phyloP scores from a whole-genome alignment of 1,140 invertebrate species.

The Venturia canescens region DNA sequence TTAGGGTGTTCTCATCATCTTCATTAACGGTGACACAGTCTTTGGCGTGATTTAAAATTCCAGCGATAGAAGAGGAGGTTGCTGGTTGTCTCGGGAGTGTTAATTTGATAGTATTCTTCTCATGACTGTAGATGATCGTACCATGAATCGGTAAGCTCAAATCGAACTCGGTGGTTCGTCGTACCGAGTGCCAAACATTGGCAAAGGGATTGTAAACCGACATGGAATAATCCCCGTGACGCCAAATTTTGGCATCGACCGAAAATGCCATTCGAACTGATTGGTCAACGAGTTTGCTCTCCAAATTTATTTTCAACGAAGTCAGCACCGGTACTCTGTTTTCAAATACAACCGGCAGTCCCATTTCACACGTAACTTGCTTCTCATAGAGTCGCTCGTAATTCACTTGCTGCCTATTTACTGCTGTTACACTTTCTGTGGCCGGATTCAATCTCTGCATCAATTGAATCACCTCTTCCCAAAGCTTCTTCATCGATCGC shows the following conservation, averaged over 20 bases:
- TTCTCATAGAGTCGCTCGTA: conserved; percentile 62
- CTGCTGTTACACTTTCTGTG: neutral
- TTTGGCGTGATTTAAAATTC: conserved; percentile 59
- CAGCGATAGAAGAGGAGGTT: conserved; percentile 59
- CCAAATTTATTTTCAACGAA: conserved; percentile 56
- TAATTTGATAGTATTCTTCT: conserved; percentile 63
- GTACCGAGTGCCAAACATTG: conserved; percentile 69
- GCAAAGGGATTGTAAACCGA: conserved; percentile 70
- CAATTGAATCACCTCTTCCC: too few species aligned
- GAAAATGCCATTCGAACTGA: conserved; percentile 44
- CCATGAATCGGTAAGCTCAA: conserved; percentile 57
- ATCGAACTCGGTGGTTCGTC: conserved; percentile 62
- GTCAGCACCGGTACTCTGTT: conserved; percentile 58
- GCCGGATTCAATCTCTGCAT: neutral
- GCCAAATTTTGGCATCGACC: conserved; percentile 57
- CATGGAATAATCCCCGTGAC: conserved; percentile 66
- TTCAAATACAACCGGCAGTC: conserved; percentile 68
- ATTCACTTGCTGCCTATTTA: conserved; percentile 50
- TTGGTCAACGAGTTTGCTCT: neutral
- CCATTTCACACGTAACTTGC: conserved; percentile 71
- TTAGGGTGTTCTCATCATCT: conserved; percentile 62
- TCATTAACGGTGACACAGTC: conserved; percentile 64
- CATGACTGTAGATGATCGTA: conserved; percentile 57
- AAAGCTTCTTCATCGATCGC: conserved; percentile 33
- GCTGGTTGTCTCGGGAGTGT: conserved; percentile 62